Evolutionary conservation across 2,888 invertebrate species (phyloP), one percentile per base, ranked within the genome.

Genomic region (Melikaiella ostensackeni): DNA sequence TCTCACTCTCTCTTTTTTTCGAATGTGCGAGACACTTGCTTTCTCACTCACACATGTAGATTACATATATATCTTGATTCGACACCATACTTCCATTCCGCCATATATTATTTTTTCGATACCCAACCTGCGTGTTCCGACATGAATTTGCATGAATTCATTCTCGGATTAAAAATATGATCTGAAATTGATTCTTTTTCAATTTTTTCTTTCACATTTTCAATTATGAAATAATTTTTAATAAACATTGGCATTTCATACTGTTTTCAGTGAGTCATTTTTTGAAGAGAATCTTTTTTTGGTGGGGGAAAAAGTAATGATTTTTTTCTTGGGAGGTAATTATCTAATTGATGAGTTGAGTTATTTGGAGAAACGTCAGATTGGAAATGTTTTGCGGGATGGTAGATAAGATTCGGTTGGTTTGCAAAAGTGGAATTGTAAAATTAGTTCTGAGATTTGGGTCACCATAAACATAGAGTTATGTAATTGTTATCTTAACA

Each of bases 381-480:
- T 16, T 42, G 46, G 50, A 7, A 21, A 33, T 70, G 11, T 66
- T 21, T 55, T 9, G 55, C 21, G 7, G 46, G 38, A 24, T 42
- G 6, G 16, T 66, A 42, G 13, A 46, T 50, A 19, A 50, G 50
- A 30, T 57, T 57, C 11, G 30, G 46, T 70, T 70, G 19, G 30
- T 50, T 50, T 70, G 77, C 59, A 76, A 76, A 57, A 57, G 57
- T 57, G 57, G 57, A 57, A 57, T 57, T 57, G 57, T 75, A 81
- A 61, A 78, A 81, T 80, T 77, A 76, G 80, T 79, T 16, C 63
- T 27, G 55, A 80, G 77, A 80, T 81, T 76, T 80, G 79, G 81
- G 86, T 84, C 88, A 88, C 88, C 87, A 88, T 88, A 88, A 84
- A 86, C 86, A 87, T 84, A 84, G 84, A 84, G 86, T 89, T 89